Percentiles rank a stretch among this genome's conserved stretches.
Conservation (phyloP, 2,113 vertebrate genomes). For the Gila orcuttii region DNA sequence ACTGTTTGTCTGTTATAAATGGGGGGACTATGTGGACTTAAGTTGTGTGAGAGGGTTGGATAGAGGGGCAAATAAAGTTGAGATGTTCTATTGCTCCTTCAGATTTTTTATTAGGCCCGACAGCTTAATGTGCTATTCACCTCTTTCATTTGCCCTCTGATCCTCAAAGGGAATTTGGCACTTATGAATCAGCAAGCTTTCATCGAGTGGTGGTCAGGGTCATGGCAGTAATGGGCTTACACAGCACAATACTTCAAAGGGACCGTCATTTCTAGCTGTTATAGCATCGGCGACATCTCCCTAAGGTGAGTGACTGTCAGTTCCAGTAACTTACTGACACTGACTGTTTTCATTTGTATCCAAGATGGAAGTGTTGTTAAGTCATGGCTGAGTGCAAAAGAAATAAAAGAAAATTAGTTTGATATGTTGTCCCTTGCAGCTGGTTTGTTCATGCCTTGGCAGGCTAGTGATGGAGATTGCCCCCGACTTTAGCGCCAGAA, state of each 20-base stretch:
- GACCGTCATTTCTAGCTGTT: not conserved
- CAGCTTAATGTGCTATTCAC: conserved; percentile 4
- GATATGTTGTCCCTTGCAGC: not conserved
- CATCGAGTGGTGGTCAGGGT: not conserved
- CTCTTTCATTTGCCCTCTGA: conserved; percentile 10
- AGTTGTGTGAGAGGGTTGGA: not conserved
- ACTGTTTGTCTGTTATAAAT: too few relatives aligned
- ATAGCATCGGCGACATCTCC: not conserved
- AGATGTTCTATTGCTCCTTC: conserved; percentile 24
- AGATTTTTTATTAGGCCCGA: not conserved
- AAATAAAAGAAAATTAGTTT: not conserved
- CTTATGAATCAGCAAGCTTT: not conserved
- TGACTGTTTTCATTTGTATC: not conserved
- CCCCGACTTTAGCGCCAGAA: not conserved
- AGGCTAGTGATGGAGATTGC: not conserved
- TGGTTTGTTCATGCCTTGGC: not conserved
- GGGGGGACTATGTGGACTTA: not conserved
- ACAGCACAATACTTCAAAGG: conserved; percentile 1
- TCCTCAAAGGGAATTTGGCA: conserved; percentile 10
- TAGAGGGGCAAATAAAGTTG: not conserved
- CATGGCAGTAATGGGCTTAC: conserved; percentile 9
- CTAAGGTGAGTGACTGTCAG: conserved; percentile 2
- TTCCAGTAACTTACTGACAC: conserved; percentile 15
- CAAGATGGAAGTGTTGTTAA: not conserved
- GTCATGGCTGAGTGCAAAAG: not conserved